Evolutionary conservation across 30 jellyfish, hydroid and myxozoan species (phyloP).

Genomic region (Thelohanellus kitauei): DNA sequence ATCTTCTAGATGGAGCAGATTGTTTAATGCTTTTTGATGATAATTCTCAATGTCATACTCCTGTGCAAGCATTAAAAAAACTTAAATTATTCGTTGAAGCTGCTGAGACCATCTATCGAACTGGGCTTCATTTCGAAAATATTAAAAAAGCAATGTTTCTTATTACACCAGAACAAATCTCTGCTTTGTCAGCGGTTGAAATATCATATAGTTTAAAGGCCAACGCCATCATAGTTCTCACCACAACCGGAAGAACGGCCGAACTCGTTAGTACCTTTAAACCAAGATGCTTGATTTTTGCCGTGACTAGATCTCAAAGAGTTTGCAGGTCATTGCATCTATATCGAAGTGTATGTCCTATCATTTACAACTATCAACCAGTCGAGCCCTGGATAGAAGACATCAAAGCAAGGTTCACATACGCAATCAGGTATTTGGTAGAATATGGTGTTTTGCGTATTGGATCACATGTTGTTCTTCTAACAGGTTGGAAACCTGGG

Average conservation of each 20-base stretch:
- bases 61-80: conserved; percentile 27
- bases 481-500: conserved; percentile 84
- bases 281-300: conserved; percentile 57
- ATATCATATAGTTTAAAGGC: conserved; percentile 69
- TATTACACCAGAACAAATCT: conserved; percentile 41
- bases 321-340: conserved; percentile 54
- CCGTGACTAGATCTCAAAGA: conserved; percentile 17
- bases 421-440: conserved; percentile 31
- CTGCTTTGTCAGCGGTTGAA: conserved; percentile 52
- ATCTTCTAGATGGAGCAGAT: conserved; percentile 51
- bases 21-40: conserved; percentile 84
- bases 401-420: conserved; percentile 38
- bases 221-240: conserved; percentile 34
- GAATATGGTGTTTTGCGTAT: conserved; percentile 42
- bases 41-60: conserved; percentile 46
- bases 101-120: conserved; percentile 44
- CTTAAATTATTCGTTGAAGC: conserved; percentile 43
- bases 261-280: conserved; percentile 27
- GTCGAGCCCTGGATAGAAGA: conserved; percentile 55
- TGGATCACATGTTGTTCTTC: conserved; percentile 44
- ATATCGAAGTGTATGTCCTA: conserved; percentile 56
- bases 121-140: conserved; percentile 17
- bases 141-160: conserved; percentile 15
- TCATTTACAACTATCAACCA: conserved; percentile 25
- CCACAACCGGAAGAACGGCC: conserved; percentile 74